Base-by-base conservation (phyloP, 1,140 invertebrate genomes). In the Euwallacea fornicatus region DNA sequence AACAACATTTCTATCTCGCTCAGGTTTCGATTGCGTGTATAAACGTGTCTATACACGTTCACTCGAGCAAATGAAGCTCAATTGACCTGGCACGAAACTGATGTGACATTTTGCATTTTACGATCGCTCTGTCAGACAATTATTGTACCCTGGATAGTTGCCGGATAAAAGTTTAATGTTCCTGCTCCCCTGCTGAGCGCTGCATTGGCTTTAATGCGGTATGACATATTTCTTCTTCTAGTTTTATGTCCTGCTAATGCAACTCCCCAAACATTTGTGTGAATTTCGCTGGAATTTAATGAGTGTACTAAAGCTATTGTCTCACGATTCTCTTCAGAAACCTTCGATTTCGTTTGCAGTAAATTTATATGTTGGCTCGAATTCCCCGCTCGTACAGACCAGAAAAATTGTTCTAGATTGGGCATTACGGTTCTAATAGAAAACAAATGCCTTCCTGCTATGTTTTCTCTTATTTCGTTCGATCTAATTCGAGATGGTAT, bases 91-190 rank as follows among this genome's bases (percentile, higher is more conserved):
- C 16, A 9, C 16, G 59, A 61, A 33, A 42, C 41, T 42, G 59
- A 16, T 41, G 59, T 61, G 59, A 61, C 59, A 61, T 33, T 33
- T 61, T n/a, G 59, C 16, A 42, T 42, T 61, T 61, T 61, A 61
- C 59, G 59, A 61, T 42, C 59, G 59, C 11, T n/a, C 59, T 9
- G 41, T 61, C 59, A 61, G 59, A 61, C 59, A 61, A 61, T 61
- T 41, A 61, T 61, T 61, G 59, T 61, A 41, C 59, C 59, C 59
- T 42, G 11, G 59, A 61, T 61, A 61, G 59, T n/a, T 61, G 7
- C 16, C 7, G 41, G 13, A 61, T 61, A 61, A 61, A 61, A 33
- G 21, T 33, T 33, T 33, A 33, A 33, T 33, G 21, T 33, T 33
- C 21, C 21, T 33, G 41, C 10, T 61, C 41, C 41, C 21, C 21